A percentile compares a stretch with the other conserved stretches of the same genome.
Conservation (phyloP, 2,113 vertebrate species). For the Toxotes jaculatrix region DNA sequence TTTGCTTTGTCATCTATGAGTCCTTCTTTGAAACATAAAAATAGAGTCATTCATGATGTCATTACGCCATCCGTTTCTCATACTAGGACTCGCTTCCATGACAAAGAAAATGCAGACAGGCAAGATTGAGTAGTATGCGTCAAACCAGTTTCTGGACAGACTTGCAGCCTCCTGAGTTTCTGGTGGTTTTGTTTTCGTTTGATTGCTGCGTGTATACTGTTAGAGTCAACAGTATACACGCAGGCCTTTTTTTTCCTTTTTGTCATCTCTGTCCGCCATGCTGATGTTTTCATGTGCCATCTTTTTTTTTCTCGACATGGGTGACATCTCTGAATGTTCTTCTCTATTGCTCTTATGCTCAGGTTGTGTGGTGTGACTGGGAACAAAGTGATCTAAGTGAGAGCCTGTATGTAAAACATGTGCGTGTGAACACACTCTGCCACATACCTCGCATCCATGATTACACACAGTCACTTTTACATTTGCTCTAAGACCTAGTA, state of each 20-base stretch:
- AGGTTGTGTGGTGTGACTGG: not conserved
- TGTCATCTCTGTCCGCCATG: not conserved
- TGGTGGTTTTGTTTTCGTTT: slow-evolving; percentile 33
- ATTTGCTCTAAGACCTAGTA: not conserved
- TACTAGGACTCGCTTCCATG: not conserved
- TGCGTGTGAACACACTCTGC: not conserved
- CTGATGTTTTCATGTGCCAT: slow-evolving; percentile 6
- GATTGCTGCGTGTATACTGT: not conserved
- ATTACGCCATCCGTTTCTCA: slow-evolving; percentile 27
- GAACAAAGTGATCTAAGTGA: slow-evolving; percentile 32
- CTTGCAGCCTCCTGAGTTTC: slow-evolving; percentile 50
- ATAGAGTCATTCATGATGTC: not conserved
- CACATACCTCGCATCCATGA: not conserved
- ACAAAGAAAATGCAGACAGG: slow-evolving; percentile 70
- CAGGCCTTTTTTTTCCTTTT: not conserved
- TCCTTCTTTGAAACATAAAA: slow-evolving; percentile 12
- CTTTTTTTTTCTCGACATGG: slow-evolving; percentile 31
- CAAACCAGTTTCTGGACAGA: slow-evolving; percentile 71
- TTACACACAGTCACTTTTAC: not conserved
- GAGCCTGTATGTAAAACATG: not conserved
- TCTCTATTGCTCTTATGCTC: not conserved
- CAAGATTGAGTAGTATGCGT: slow-evolving; percentile 61
- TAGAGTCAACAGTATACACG: not conserved
- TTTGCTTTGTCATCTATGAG: not conserved
- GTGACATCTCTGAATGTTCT: not conserved